phyloP scores from a whole-genome alignment of 2,888 invertebrate species.

The Bellardia pandia region DNA sequence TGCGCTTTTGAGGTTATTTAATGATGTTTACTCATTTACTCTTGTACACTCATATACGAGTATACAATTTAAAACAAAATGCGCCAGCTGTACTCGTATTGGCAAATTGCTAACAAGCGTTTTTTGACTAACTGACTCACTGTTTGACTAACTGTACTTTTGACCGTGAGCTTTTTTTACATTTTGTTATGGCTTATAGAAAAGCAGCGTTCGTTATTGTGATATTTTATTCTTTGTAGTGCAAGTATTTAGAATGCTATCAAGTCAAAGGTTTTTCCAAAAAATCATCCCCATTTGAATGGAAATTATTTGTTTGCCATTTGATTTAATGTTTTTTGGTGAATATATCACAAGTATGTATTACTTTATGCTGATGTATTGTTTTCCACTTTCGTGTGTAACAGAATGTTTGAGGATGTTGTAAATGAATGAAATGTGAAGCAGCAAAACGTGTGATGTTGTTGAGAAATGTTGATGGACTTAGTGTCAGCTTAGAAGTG shows the following conservation, averaged over 20 bases:
- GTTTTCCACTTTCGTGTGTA: slow-evolving; percentile 3
- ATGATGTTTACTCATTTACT: slow-evolving; percentile 58
- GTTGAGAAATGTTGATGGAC: slow-evolving; percentile 52
- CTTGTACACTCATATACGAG: neutral
- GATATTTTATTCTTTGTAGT: slow-evolving; percentile 8
- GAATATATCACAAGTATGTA: slow-evolving; percentile 28
- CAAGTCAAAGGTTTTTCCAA: slow-evolving; percentile 56
- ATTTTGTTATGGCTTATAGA: slow-evolving; percentile 37
- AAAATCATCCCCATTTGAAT: slow-evolving; percentile 61
- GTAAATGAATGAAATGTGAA: slow-evolving; percentile 32
- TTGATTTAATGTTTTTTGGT: slow-evolving; percentile 58
- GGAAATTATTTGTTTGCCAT: slow-evolving; percentile 68
- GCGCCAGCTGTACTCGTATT: slow-evolving; percentile 59
- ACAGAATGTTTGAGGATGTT: slow-evolving; percentile 17
- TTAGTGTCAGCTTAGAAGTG: slow-evolving; percentile 70
- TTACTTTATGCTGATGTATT: slow-evolving; percentile 40
- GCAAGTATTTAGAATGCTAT: slow-evolving; percentile 33
- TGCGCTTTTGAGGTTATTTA: slow-evolving; percentile 73
- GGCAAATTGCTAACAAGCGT: slow-evolving; percentile 55
- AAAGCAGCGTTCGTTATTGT: slow-evolving; percentile 41
- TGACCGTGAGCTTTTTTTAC: slow-evolving; percentile 69
- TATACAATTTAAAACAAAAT: slow-evolving; percentile 11
- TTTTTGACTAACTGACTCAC: slow-evolving; percentile 51
- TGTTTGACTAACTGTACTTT: slow-evolving; percentile 79
- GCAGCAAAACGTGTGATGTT: slow-evolving; percentile 23